A percentile compares a stretch with the other conserved stretches of the same genome.
Evolutionary conservation across 2,113 vertebrate species (phyloP).

Genomic region (Caranx melampygus): DNA sequence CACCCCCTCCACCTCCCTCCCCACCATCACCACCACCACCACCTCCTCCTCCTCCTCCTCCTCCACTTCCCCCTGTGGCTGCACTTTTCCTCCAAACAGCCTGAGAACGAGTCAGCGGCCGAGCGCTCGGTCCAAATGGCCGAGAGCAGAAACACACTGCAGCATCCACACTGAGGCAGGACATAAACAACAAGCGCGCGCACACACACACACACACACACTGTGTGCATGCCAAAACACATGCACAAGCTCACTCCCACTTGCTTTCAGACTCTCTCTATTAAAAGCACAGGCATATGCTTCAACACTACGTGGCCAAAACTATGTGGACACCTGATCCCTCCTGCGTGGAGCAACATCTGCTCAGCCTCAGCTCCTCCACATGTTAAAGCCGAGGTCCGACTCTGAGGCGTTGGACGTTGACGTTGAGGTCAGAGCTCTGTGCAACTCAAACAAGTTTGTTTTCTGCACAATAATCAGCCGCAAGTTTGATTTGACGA

Average conservation of each 20-base stretch:
- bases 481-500: too few species aligned
- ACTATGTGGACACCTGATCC: slow-evolving; percentile 14
- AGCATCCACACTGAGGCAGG: slow-evolving; percentile 36
- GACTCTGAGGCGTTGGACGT: too few species aligned
- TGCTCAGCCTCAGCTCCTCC: background rate
- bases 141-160: slow-evolving; percentile 56
- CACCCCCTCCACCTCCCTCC: background rate
- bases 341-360: background rate
- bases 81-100: slow-evolving; percentile 56
- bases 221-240: slow-evolving; percentile 1
- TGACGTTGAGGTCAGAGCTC: too few species aligned
- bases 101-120: slow-evolving; percentile 41
- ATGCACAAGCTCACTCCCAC: slow-evolving; percentile 12
- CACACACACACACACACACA: slow-evolving; percentile 8
- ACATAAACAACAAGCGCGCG: slow-evolving; percentile 24
- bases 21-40: too few species aligned
- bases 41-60: background rate
- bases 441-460: too few species aligned
- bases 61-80: slow-evolving; percentile 22
- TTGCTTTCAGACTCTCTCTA: slow-evolving; percentile 35
- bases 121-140: slow-evolving; percentile 41
- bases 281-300: slow-evolving; percentile 27
- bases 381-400: background rate
- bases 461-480: too few species aligned
- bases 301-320: background rate